A percentile compares a stretch with the other conserved stretches of the same genome.
These are phyloP conservation scores for Columbina picui DNA, from an alignment of 2,113 vertebrate genomes.

Conservation along the genomic window DNA sequence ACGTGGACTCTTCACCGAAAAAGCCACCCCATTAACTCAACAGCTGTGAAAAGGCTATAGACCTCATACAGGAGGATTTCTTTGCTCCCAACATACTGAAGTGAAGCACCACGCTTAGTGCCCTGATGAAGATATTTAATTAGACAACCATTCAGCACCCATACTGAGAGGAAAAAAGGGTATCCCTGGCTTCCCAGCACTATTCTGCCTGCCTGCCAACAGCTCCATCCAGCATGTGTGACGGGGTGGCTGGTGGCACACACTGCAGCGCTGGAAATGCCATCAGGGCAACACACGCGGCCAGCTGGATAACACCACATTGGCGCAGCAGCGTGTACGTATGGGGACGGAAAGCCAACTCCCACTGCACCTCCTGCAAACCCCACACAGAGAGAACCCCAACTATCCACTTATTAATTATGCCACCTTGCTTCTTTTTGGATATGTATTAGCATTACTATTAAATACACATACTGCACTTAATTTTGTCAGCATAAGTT, in stretches of 20 bases:
- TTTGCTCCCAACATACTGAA: background rate
- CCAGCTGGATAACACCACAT: background rate
- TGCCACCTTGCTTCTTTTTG: background rate
- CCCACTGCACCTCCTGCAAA: background rate
- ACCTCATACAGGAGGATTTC: background rate
- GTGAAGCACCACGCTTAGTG: rapidly evolving
- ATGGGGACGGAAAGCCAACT: background rate
- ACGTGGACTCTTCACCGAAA: background rate
- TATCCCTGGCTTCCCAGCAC: background rate
- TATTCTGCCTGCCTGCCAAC: background rate
- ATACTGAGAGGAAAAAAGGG: background rate
- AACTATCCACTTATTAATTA: background rate
- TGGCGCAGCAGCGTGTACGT: background rate
- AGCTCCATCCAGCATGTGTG: background rate
- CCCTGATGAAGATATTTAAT: background rate
- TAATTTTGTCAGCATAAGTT: background rate
- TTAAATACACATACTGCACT: background rate
- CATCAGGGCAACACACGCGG: background rate
- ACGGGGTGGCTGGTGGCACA: background rate
- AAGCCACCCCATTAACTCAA: background rate
- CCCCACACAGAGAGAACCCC: background rate
- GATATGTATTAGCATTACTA: background rate
- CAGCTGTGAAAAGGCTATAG: background rate
- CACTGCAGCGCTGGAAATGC: background rate
- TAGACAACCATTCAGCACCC: background rate